These are phyloP conservation scores for Tachuris rubrigastra DNA, from an alignment of 2,113 vertebrate species.

Conservation along the genomic window DNA sequence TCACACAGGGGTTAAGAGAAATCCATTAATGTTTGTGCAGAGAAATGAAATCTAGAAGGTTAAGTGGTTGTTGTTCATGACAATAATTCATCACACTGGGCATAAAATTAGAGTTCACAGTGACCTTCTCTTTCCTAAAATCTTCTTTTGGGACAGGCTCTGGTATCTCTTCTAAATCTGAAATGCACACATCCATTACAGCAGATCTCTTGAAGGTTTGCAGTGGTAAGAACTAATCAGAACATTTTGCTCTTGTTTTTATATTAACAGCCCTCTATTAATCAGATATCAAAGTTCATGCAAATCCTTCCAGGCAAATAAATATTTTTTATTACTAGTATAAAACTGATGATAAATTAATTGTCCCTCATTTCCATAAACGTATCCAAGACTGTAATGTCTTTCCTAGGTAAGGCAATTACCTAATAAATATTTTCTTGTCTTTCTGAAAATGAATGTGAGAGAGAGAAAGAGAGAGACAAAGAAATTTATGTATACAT, in stretches of 20 bases:
- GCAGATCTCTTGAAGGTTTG: not conserved
- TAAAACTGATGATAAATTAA: constrained; percentile 31
- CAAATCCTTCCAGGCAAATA: constrained; percentile 12
- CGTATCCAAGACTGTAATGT: not conserved
- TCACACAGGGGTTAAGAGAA: not conserved
- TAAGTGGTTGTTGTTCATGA: constrained; percentile 11
- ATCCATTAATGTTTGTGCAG: constrained; percentile 39
- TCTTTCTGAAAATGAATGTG: not conserved
- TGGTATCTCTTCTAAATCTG: not conserved
- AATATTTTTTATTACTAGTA: constrained; percentile 33
- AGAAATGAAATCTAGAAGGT: constrained; percentile 42
- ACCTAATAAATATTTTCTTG: constrained; percentile 2
- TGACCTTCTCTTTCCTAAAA: constrained; percentile 35
- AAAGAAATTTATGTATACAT: not conserved
- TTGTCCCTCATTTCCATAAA: constrained; percentile 21
- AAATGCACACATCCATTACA: not conserved
- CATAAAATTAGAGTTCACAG: constrained; percentile 5
- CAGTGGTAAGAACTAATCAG: not conserved
- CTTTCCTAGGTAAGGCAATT: not conserved
- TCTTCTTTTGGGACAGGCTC: not conserved
- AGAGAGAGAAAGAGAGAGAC: not conserved
- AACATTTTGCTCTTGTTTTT: not conserved
- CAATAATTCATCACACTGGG: constrained; percentile 21
- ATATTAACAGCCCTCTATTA: not conserved
- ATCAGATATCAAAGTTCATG: not conserved